phyloP scores from a whole-genome alignment of 2,888 invertebrate species.

The Napeogenes sylphis region DNA sequence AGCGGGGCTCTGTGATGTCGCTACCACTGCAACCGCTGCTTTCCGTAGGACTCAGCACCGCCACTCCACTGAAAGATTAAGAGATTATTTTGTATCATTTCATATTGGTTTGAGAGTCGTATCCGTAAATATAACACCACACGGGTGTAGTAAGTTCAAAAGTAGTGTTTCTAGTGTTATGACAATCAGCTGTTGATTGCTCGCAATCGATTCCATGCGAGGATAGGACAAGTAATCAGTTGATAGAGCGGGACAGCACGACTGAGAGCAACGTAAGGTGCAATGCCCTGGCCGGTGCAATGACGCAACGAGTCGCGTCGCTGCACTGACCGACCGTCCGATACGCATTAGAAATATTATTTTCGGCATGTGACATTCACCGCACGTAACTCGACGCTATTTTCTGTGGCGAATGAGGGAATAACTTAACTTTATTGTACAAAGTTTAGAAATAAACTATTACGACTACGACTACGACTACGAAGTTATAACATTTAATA shows the following conservation, averaged over 20 bases:
- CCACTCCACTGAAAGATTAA: conserved; percentile 84
- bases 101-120: background rate
- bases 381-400: conserved; percentile 48
- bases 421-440: conserved; percentile 44
- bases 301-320: conserved; percentile 66
- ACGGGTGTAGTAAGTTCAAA: background rate
- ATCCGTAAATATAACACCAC: background rate
- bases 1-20: conserved; percentile 92
- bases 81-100: conserved; percentile 2
- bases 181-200: conserved; percentile 67
- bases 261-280: conserved; percentile 54
- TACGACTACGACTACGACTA: too few species aligned
- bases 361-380: conserved; percentile 69
- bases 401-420: conserved; percentile 51
- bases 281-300: conserved; percentile 70
- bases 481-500: too few species aligned
- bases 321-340: conserved; percentile 65
- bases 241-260: conserved; percentile 36
- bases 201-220: conserved; percentile 53
- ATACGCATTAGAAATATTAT: conserved; percentile 53
- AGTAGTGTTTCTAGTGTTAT: conserved; percentile 35
- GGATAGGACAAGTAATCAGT: conserved; percentile 37
- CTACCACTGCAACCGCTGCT: conserved; percentile 83
- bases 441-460: background rate
- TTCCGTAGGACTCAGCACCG: conserved; percentile 86